These are phyloP conservation scores for Theodoxus fluviatilis DNA, from an alignment of 2,888 invertebrate species.

Conservation along the genomic window DNA sequence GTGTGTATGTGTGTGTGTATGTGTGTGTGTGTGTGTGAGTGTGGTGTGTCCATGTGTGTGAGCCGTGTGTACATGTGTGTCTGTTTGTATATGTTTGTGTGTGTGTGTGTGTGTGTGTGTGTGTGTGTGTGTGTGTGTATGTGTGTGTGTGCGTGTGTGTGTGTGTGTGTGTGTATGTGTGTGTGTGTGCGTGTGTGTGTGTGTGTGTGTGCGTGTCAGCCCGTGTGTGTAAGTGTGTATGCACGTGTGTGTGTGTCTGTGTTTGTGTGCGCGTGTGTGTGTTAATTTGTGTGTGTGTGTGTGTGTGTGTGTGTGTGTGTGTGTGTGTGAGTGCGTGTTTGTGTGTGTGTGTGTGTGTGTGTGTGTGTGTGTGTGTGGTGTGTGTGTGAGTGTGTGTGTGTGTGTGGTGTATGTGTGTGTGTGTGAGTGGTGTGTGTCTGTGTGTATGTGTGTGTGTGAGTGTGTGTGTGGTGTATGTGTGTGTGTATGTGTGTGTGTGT, in stretches of 20 bases:
- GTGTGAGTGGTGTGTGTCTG: not conserved
- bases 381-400: no score
- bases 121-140: no score
- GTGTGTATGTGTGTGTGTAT: constrained; percentile 7
- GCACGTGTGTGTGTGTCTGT: not conserved
- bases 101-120: no score
- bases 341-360: not conserved
- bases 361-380: no score
- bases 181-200: constrained; percentile 16
- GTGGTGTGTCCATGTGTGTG: not conserved
- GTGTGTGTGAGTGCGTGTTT: constrained; percentile 1
- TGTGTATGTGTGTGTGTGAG: no score
- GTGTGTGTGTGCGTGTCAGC: constrained; percentile 12
- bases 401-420: not conserved
- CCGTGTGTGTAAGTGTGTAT: not conserved
- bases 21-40: not conserved
- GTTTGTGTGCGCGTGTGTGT: not conserved
- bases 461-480: no score
- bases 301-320: not conserved
- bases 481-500: no score
- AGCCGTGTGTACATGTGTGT: no score
- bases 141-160: not conserved
- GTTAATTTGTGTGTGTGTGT: constrained; percentile 12
- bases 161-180: constrained; percentile 15
- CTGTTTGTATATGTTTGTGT: not conserved